Evolutionary conservation across 64 coral and sea anemone genomes (phyloP).

Genomic region (Montipora sp.): DNA sequence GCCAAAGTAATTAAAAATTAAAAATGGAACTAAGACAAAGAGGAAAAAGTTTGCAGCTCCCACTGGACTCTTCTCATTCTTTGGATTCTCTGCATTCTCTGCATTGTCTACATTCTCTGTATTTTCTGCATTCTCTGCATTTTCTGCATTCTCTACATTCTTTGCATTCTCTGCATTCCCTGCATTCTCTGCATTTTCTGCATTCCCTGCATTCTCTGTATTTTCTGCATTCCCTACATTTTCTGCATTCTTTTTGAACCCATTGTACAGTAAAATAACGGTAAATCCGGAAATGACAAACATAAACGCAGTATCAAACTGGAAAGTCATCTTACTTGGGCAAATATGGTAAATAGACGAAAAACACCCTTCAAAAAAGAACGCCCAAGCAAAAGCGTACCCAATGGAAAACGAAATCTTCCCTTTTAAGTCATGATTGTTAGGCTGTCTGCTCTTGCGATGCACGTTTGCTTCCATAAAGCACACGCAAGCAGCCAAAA

Average conservation of each 20-base stretch:
- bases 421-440: not conserved
- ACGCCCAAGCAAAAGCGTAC: slow-evolving; percentile 86
- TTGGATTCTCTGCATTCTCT: not conserved
- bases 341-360: slow-evolving; percentile 82
- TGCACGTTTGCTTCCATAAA: slow-evolving; percentile 57
- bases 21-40: slow-evolving; percentile 70
- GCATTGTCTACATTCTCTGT: not conserved
- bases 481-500: slow-evolving; percentile 75
- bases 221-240: no score
- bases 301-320: slow-evolving; percentile 92
- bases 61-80: slow-evolving; percentile 21
- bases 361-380: slow-evolving; percentile 87
- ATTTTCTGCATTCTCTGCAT: no score
- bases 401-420: slow-evolving; percentile 70
- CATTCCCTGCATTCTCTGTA: no score
- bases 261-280: slow-evolving; percentile 76
- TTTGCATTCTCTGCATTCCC: no score
- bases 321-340: slow-evolving; percentile 71
- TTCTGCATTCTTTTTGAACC: not conserved
- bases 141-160: no score
- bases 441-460: not conserved
- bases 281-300: slow-evolving; percentile 76
- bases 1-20: slow-evolving; percentile 77
- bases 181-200: no score
- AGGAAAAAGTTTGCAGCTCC: slow-evolving; percentile 71